These are phyloP conservation scores for Psylliodes chrysocephalus DNA, from an alignment of 2,888 invertebrate genomes.

Conservation along the genomic window DNA sequence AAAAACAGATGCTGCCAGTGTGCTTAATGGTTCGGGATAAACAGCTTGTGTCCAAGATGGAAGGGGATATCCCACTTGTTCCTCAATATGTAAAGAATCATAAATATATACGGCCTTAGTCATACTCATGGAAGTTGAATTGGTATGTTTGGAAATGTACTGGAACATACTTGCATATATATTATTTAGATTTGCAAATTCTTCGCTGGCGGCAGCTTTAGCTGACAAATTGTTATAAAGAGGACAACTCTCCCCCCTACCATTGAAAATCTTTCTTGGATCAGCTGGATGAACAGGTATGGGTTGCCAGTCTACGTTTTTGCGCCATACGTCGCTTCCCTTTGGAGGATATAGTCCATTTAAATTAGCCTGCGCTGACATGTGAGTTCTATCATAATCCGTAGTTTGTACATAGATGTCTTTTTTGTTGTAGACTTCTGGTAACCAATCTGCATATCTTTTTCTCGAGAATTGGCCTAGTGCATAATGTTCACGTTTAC, in stretches of 20 bases:
- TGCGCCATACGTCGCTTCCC: constrained; percentile 69
- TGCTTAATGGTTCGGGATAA: constrained; percentile 31
- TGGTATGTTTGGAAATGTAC: constrained; percentile 21
- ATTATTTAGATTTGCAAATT: constrained; percentile 62
- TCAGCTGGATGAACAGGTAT: constrained; percentile 74
- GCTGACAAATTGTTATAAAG: neutral
- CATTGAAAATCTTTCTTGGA: constrained; percentile 61
- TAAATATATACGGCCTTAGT: neutral
- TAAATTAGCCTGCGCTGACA: constrained; percentile 82
- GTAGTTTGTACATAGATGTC: constrained; percentile 74
- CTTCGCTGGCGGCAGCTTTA: neutral
- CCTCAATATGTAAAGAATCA: constrained; percentile 30
- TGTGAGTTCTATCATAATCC: constrained; percentile 85
- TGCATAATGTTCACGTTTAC: constrained; percentile 76
- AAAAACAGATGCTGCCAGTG: constrained; percentile 7
- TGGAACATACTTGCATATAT: constrained; percentile 68
- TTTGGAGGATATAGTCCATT: constrained; percentile 76
- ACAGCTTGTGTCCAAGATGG: constrained; percentile 33
- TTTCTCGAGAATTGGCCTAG: constrained; percentile 77
- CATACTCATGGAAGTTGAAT: neutral
- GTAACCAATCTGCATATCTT: constrained; percentile 72
- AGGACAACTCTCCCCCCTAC: neutral
- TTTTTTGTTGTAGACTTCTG: constrained; percentile 64
- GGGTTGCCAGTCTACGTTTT: constrained; percentile 73
- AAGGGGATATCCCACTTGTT: constrained; percentile 22